Percentiles rank a stretch among this genome's conserved stretches.
Evolutionary conservation across 2,888 invertebrate species (phyloP).

Genomic region (Drosophila helvetica): DNA sequence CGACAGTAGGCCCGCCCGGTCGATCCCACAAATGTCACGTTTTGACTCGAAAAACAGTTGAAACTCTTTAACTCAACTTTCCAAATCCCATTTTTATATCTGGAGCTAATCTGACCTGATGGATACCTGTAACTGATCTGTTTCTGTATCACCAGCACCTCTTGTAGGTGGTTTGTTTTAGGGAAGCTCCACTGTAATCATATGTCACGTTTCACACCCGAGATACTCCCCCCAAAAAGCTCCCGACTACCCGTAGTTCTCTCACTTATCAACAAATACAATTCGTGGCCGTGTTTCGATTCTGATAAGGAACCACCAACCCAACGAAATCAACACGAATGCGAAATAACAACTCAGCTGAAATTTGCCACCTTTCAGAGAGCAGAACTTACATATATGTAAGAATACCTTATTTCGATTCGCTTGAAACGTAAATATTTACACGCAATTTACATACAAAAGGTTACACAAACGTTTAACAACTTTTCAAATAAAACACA

Average conservation of each 20-base stretch:
- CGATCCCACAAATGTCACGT: constrained; percentile 3
- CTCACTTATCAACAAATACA: constrained; percentile 46
- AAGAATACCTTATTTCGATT: constrained; percentile 19
- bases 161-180: neutral
- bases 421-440: constrained; percentile 16
- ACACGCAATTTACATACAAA: constrained; percentile 23
- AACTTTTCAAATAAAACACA: constrained; percentile 1
- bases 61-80: neutral
- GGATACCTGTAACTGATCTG: too few species aligned
- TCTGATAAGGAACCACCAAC: constrained; percentile 32
- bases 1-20: neutral
- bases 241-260: constrained; percentile 15
- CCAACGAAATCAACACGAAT: constrained; percentile 27
- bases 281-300: constrained; percentile 18
- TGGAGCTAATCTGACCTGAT: too few species aligned
- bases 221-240: constrained; percentile 19
- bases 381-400: constrained; percentile 4
- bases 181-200: constrained; percentile 22
- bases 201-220: constrained; percentile 17
- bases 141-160: too few species aligned
- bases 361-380: constrained; percentile 25
- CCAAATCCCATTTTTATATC: neutral
- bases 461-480: constrained; percentile 11
- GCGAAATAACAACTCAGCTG: constrained; percentile 33
- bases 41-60: constrained; percentile 5